Base-by-base conservation (phyloP, 2,113 vertebrate species). In the Serilophus lunatus region DNA sequence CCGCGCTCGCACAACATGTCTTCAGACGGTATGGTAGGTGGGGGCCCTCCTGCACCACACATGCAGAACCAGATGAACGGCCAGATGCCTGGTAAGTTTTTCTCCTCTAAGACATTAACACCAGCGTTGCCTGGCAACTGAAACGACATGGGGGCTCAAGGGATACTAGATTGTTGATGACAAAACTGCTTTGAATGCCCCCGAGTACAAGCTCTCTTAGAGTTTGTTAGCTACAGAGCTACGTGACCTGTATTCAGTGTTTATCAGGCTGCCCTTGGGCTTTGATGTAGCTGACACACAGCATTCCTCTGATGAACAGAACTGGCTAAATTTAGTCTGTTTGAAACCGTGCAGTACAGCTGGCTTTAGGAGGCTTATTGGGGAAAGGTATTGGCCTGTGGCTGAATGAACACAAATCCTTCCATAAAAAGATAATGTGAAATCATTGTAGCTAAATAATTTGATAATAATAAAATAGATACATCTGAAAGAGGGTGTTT, bases 61-160 rank as follows among this genome's bases (percentile, higher is more conserved):
- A 99, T 99, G 99, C 99, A 99, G 98, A 99, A 98, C 98, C 99
- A 99, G 99, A 99, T 99, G 99, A 99, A 99, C 97, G 99, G 99
- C 98, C 99, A 99, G 99, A 99, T 99, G 98, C 99, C 99, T 97
- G 99, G 99, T 99, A 99, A 98, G 98, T 98, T 96, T 97, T 93
- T 96, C 96, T 96, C 97, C 97, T 95, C 95, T 86, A 98, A 98
- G 98, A 98, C 97, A 98, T 98, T 98, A 98, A 98, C 98, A 98
- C 97, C 97, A 96, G 95, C 95, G 98, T 99, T 98, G 98, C 99
- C 97, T 99, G 98, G 98, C 99, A 99, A 99, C 99, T 97, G 96
- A 97, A 98, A 98, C 97, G 97, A 97, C 97, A 95, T 97, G 96
- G 95, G 96, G 97, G 97, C 98, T 98, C 98, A 97, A 97, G 98